Conservation (phyloP, 2,113 vertebrate species). For the Platanista minor region DNA sequence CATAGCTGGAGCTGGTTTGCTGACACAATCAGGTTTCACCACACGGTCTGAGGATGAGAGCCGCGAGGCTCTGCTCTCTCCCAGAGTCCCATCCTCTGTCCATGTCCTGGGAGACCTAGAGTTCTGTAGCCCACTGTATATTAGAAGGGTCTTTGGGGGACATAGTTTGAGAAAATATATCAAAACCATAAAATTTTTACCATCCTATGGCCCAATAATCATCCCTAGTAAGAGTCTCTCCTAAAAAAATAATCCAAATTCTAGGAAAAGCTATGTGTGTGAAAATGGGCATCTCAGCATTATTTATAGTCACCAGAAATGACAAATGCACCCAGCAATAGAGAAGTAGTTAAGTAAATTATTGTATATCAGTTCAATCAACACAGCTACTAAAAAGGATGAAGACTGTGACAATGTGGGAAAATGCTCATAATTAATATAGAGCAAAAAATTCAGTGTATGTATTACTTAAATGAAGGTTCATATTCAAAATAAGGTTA, state of each 20-base stretch:
- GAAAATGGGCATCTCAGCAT: not conserved
- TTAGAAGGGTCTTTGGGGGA: not conserved
- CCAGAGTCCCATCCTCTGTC: not conserved
- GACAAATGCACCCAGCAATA: not conserved
- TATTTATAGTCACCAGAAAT: not conserved
- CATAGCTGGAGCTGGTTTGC: accelerated
- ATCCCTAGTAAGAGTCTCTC: not conserved
- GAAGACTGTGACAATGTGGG: not conserved
- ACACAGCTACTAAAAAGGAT: not conserved
- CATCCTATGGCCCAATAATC: not conserved
- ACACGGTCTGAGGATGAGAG: not conserved
- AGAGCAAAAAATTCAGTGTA: not conserved
- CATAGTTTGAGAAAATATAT: not conserved
- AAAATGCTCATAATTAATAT: not conserved
- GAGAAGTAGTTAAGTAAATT: not conserved
- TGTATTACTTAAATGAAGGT: not conserved
- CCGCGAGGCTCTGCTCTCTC: not conserved
- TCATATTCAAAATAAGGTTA: not conserved
- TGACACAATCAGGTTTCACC: not conserved
- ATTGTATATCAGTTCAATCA: not conserved
- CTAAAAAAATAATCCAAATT: not conserved
- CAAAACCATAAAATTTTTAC: not conserved
- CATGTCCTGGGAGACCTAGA: not conserved
- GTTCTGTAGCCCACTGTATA: too few relatives aligned
- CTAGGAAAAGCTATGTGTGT: not conserved